Conservation (phyloP, 2,113 vertebrate species). For the Brachyhypopomus gauderio region DNA sequence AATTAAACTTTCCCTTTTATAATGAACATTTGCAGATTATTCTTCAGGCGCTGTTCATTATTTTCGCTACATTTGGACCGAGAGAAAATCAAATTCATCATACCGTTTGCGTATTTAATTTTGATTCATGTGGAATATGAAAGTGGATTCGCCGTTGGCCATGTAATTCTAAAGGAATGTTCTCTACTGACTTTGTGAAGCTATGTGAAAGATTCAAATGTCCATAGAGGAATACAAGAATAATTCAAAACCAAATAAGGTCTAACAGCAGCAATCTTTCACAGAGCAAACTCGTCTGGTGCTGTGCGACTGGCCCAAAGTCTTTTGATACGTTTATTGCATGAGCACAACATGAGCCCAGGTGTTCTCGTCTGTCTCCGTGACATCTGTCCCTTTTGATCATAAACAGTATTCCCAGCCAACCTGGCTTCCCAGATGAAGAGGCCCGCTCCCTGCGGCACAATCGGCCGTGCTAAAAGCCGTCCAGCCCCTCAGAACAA, state of each 20-base stretch:
- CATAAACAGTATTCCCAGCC: conserved; percentile 62
- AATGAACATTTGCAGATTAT: conserved; percentile 71
- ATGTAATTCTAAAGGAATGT: conserved; percentile 61
- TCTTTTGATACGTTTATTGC: conserved; percentile 24
- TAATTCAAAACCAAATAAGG: conserved; percentile 48
- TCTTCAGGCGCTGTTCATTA: conserved; percentile 74
- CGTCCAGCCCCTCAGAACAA: conserved; percentile 70
- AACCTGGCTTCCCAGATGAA: conserved; percentile 59
- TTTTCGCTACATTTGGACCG: conserved; percentile 68
- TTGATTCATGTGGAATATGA: conserved; percentile 66
- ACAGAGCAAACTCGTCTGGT: neutral
- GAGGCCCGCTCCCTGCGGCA: conserved; percentile 69
- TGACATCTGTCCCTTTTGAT: conserved; percentile 47
- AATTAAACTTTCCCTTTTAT: conserved; percentile 71
- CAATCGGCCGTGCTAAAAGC: conserved; percentile 73
- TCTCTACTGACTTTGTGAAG: conserved; percentile 45
- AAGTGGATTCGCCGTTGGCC: conserved; percentile 69
- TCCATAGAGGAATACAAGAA: conserved; percentile 46
- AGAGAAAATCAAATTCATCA: conserved; percentile 74
- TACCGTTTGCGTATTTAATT: conserved; percentile 71
- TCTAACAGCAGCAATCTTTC: conserved; percentile 13
- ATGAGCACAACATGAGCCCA: conserved; percentile 16
- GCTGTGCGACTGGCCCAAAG: neutral
- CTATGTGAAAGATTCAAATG: conserved; percentile 35
- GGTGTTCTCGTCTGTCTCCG: conserved; percentile 50